Evolutionary conservation across 2,888 invertebrate species (phyloP), one percentile per base, ranked within the genome.

Genomic region (Platycheirus albimanus): DNA sequence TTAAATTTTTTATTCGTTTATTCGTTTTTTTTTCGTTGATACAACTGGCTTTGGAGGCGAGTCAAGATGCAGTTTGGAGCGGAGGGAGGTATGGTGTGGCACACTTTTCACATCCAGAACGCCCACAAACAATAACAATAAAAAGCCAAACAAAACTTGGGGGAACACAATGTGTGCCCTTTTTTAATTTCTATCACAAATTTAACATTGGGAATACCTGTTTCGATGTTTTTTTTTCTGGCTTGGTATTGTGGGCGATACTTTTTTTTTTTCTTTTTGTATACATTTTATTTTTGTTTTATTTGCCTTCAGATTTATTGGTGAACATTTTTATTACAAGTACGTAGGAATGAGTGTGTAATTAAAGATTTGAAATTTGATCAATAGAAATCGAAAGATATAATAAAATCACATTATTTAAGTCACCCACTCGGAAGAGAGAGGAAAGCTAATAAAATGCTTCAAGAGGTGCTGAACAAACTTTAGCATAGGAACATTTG

Each of bases 91-190:
- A 3, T 28, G 51, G n/a, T n/a, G 61, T 77, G 78, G 83, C 83
- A 83, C 78, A 83, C 77, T 78, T 83, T 83, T 67, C 56, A 43
- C 67, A 63, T 67, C 49, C 5, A 64, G 20, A 77, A 67, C 83
- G 83, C 77, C 83, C 69, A 78, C 77, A 43, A 33, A 63, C 45
- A n/a, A 13, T 38, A 33, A 63, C 45, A n/a, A 13, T 38, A 67
- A 36, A 52, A 52, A 49, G 7, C 41, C 13, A 47, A 56, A 47
- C 0, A 20, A 20, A 36, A n/a, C 4, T 36, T 20, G 10, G 24
- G 52, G 61, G 52, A 61, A 61, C 41, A n/a, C 63, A 17, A 13
- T 51, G 66, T 63, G 41, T 74, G 56, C 74, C 72, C 67, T 58
- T 66, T 77, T 49, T 45, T 20, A 41, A 64, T 61, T 67, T 63